Evolutionary conservation across 2,888 invertebrate species (phyloP).

Genomic region (Eledone cirrhosa): DNA sequence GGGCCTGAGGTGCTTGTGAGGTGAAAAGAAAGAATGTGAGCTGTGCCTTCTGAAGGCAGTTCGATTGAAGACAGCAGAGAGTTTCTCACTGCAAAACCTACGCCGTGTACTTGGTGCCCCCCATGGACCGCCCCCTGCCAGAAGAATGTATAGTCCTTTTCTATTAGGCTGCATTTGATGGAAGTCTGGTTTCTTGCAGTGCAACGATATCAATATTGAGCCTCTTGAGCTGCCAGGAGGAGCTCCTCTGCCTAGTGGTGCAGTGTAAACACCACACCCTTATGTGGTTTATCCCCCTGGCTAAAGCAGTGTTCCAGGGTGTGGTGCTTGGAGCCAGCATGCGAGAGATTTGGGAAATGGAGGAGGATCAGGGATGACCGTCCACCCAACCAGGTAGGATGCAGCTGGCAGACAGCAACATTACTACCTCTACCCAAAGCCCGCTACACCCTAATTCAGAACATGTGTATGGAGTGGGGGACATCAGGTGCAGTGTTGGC

Average conservation of each 20-base stretch:
- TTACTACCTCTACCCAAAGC: background rate
- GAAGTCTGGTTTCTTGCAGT: background rate
- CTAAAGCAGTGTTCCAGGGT: background rate
- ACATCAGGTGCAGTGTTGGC: too few species aligned
- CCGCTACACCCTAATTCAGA: background rate
- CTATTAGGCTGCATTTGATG: background rate
- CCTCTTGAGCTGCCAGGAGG: slow-evolving; percentile 8
- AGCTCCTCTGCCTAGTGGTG: too few species aligned
- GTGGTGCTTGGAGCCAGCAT: background rate
- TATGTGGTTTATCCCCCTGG: background rate
- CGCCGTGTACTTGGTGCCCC: background rate
- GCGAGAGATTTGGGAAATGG: background rate
- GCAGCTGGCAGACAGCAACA: background rate
- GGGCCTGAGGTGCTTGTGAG: too few species aligned
- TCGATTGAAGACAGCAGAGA: slow-evolving; percentile 9
- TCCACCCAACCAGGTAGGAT: background rate
- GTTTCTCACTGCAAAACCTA: slow-evolving; percentile 29
- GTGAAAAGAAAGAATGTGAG: background rate
- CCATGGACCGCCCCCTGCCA: slow-evolving; percentile 15
- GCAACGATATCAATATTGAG: slow-evolving; percentile 29
- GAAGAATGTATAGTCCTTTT: background rate
- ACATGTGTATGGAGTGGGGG: background rate
- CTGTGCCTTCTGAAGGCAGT: background rate
- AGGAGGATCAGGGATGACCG: background rate
- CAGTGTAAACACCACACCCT: too few species aligned